Percentiles rank a stretch among this genome's conserved stretches.
Conservation (phyloP, 2,797 vertebrate genomes). For the Phataginus tricuspis region DNA sequence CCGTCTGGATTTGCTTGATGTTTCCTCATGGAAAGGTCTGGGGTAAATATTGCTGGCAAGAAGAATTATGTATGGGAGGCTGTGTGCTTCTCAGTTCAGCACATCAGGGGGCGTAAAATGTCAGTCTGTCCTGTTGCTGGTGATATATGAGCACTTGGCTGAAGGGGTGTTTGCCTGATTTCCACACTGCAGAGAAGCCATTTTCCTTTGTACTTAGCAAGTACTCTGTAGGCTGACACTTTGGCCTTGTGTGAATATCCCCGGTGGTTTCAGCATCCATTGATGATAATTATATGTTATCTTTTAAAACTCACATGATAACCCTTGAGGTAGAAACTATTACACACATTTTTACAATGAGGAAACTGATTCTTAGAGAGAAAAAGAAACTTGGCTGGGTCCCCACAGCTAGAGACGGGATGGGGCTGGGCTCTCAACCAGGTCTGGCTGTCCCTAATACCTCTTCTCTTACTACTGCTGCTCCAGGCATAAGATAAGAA, state of each 20-base stretch:
- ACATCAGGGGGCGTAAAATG: not conserved
- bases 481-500: conserved; percentile 50
- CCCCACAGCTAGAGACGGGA: not conserved
- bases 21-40: not conserved
- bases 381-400: not conserved
- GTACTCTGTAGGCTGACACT: not conserved
- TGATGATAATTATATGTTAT: not conserved
- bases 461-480: not conserved
- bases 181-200: not conserved
- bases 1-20: not conserved
- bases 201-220: not conserved
- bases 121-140: not conserved
- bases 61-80: not conserved
- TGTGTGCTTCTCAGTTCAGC: not conserved
- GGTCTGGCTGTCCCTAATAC: not conserved
- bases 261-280: not conserved
- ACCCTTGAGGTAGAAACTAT: not conserved
- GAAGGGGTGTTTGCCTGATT: not conserved
- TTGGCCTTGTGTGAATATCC: not conserved
- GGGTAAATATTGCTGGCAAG: not conserved
- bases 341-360: not conserved
- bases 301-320: not conserved
- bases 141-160: not conserved
- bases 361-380: not conserved
- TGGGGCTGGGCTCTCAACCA: not conserved